These are phyloP conservation scores for Drosophila paranaensis DNA, from an alignment of 2,888 invertebrate species.

Conservation along the genomic window DNA sequence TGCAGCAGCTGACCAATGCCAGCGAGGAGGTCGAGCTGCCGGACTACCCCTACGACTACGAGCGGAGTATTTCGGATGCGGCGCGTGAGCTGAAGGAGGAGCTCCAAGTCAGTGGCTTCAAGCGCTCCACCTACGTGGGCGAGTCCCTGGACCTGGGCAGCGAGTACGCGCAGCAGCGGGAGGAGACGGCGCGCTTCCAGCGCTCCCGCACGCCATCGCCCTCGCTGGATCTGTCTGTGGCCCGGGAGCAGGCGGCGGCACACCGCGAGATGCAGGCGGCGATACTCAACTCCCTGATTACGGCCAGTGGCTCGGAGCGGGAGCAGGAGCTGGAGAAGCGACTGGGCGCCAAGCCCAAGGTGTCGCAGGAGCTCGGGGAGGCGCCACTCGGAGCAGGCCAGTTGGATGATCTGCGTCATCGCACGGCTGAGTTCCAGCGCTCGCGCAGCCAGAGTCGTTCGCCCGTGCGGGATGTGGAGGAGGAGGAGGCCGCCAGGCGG, in stretches of 20 bases:
- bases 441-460: constrained; percentile 83
- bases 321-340: constrained; percentile 23
- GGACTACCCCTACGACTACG: constrained; percentile 58
- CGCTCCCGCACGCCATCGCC: constrained; percentile 82
- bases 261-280: constrained; percentile 79
- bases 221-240: constrained; percentile 42
- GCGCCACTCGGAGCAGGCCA: constrained; percentile 48
- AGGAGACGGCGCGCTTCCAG: constrained; percentile 69
- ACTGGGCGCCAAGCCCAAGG: constrained; percentile 77
- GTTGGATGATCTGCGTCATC: constrained; percentile 78
- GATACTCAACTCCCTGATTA: constrained; percentile 79
- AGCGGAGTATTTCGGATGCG: constrained; percentile 79
- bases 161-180: constrained; percentile 70
- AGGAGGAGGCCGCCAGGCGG: constrained; percentile 64
- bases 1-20: constrained; percentile 70
- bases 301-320: constrained; percentile 32
- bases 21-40: constrained; percentile 76
- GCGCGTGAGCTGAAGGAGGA: constrained; percentile 79
- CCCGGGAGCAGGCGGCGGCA: constrained; percentile 56
- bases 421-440: constrained; percentile 79
- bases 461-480: constrained; percentile 53
- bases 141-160: constrained; percentile 82
- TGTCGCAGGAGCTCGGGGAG: constrained; percentile 64
- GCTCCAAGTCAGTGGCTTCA: constrained; percentile 72
- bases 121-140: constrained; percentile 83